phyloP scores from a whole-genome alignment of 1,140 invertebrate genomes.

The Parasteatoda tepidariorum region DNA sequence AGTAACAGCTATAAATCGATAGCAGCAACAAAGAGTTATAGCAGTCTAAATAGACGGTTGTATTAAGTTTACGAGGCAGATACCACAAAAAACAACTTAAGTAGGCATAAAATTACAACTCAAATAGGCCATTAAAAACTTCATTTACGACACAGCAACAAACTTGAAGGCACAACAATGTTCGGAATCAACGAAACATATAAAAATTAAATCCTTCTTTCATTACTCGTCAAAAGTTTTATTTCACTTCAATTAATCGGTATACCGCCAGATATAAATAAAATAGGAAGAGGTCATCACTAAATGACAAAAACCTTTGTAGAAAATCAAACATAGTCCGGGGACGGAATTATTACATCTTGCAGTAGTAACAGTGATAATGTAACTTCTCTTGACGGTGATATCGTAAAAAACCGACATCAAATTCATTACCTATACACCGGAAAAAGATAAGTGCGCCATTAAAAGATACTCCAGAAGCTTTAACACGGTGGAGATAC shows the following conservation, averaged over 20 bases:
- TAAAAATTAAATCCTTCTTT: too few relatives aligned
- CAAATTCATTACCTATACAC: slow-evolving; percentile 34
- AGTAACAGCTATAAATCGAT: too few relatives aligned
- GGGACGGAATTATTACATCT: slow-evolving; percentile 16
- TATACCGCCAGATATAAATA: background rate
- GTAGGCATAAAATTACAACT: background rate
- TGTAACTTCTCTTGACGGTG: background rate
- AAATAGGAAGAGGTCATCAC: background rate
- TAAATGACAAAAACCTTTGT: background rate
- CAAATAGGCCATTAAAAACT: background rate
- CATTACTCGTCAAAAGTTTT: too few relatives aligned
- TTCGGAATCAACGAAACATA: too few relatives aligned
- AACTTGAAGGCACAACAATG: too few relatives aligned
- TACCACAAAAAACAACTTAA: background rate
- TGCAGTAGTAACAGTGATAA: background rate
- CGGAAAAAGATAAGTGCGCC: slow-evolving; percentile 18
- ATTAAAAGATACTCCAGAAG: background rate
- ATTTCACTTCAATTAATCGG: background rate
- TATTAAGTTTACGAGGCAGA: too few relatives aligned
- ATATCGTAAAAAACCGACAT: slow-evolving; percentile 25
- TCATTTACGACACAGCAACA: too few relatives aligned
- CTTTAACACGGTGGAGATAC: background rate
- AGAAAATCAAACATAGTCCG: background rate
- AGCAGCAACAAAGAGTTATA: background rate
- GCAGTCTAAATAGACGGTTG: background rate